These are phyloP conservation scores for Tolypeutes matacus DNA, from an alignment of 2,797 vertebrate genomes.

Conservation along the genomic window DNA sequence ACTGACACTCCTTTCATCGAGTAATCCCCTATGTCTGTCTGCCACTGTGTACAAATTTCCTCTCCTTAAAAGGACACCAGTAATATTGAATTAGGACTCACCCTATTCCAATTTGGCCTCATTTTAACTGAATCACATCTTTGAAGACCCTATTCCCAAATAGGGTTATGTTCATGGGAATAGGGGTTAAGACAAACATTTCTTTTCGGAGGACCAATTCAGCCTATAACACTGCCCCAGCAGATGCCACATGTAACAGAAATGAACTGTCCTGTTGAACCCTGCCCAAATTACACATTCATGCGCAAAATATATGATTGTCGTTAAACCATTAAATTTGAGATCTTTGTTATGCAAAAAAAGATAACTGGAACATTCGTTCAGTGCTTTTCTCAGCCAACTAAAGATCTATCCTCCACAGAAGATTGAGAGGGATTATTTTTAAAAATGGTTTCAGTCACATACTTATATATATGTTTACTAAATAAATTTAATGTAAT, in stretches of 20 bases:
- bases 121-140: too few species aligned
- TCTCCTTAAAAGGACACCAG: too few species aligned
- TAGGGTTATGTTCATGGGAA: too few species aligned
- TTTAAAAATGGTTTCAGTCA: background rate
- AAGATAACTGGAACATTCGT: background rate
- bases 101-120: too few species aligned
- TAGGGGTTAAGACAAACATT: too few species aligned
- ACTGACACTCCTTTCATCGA: background rate
- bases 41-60: too few species aligned
- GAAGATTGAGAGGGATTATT: background rate
- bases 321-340: slow-evolving; percentile 11
- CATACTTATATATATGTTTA: background rate
- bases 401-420: background rate
- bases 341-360: background rate
- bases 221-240: background rate
- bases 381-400: background rate
- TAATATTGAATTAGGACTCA: too few species aligned
- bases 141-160: too few species aligned
- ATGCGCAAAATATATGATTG: background rate
- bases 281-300: background rate
- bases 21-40: background rate
- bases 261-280: background rate
- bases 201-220: too few species aligned
- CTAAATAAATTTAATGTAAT: background rate
- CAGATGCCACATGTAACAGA: background rate